Evolutionary conservation across 2,888 invertebrate genomes (phyloP).

Genomic region (Acholoe squamosa): DNA sequence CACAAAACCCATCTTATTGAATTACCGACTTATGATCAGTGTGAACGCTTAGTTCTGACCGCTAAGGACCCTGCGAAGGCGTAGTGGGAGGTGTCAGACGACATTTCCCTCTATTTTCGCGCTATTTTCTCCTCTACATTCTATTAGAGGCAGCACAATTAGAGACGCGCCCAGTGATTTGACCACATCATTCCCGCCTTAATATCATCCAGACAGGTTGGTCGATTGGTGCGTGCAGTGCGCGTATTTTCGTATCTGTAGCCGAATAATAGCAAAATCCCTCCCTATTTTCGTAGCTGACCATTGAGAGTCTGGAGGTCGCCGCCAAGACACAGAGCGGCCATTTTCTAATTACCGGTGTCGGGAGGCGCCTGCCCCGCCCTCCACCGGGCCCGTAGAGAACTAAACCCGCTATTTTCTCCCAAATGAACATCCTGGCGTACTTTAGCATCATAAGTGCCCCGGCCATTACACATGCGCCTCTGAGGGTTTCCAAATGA

Average conservation of each 20-base stretch:
- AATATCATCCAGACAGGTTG: background rate
- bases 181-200: background rate
- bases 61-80: background rate
- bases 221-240: background rate
- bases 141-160: slow-evolving; percentile 11
- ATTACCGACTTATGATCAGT: slow-evolving; percentile 20
- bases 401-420: slow-evolving; percentile 60
- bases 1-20: background rate
- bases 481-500: background rate
- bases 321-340: slow-evolving; percentile 26
- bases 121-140: background rate
- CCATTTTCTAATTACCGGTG: slow-evolving; percentile 52
- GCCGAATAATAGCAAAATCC: slow-evolving; percentile 5
- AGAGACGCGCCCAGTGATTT: slow-evolving; percentile 39
- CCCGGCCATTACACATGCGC: slow-evolving; percentile 11
- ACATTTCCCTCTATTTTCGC: slow-evolving; percentile 1
- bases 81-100: slow-evolving; percentile 14
- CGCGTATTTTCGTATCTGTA: slow-evolving; percentile 12
- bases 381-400: background rate
- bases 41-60: background rate
- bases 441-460: slow-evolving; percentile 53
- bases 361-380: slow-evolving; percentile 13
- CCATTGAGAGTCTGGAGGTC: background rate
- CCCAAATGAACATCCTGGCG: slow-evolving; percentile 47
- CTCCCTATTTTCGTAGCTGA: background rate